Evolutionary conservation across 2,797 vertebrate species (phyloP), one percentile per base, ranked within the genome.

Genomic region (Carcharodon carcharias): DNA sequence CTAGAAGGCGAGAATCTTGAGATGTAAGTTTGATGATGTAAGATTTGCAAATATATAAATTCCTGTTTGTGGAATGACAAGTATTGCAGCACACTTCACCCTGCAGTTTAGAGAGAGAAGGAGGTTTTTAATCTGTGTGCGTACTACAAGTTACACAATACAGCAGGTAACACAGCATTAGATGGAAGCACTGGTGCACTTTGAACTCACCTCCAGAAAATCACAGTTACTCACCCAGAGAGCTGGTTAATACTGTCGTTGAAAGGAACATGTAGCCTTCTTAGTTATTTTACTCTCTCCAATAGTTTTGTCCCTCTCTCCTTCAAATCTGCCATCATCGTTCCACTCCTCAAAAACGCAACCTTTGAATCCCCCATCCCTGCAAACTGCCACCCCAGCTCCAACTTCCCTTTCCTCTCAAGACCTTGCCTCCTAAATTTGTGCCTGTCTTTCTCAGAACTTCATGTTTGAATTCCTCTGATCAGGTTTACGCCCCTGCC

Each of bases 1-100:
- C 97, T 99, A 56, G 99, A 99, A 98, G 99, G 99, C 31, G 99
- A 99, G 98, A 99, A 99, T 98, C 97, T 99, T 97, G 99, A 99
- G 97, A 99, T 98, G 99, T 99, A 97, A 99, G 99, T 98, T 96
- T 96, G 71, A 0, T 28, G 1, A 40, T 91, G 31, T 93, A 16
- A 73, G 31, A 45, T 77, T 73, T 54, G 28, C 5, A 4, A 18
- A 65, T 73, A 35, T 56, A 71, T 9, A 14, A 50, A 31, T 73
- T 54, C 26, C 40, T 1, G 54, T 40, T 73, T 50, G 31, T 45
- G n/a, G 28, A 50, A 95, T 71, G 28, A 31, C 65, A 28, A 23
- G 11, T 69, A n/a, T 94, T 69, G 40, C n/a, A 54, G 26, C 16
- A 54, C 6, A 14, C 4, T 54, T 28, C 23, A 71, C 12, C 23